Conservation (phyloP, 2,888 invertebrate species). For the Melanargia galathea region DNA sequence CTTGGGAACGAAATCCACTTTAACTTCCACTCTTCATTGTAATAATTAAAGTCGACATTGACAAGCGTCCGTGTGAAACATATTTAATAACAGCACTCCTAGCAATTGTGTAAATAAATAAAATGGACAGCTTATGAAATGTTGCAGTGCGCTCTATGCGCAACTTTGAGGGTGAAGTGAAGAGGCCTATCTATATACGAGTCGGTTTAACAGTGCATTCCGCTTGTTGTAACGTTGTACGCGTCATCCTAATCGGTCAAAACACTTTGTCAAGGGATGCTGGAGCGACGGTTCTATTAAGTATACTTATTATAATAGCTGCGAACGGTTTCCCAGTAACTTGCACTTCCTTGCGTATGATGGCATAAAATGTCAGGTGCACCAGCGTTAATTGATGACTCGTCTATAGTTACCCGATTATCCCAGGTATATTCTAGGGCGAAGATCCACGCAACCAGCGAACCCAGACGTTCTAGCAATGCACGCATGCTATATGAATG, state of each 20-base stretch:
- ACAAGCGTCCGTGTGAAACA: slow-evolving; percentile 30
- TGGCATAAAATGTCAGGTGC: no score
- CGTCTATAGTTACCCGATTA: no score
- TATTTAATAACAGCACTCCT: slow-evolving; percentile 28
- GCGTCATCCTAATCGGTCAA: no score
- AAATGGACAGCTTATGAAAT: slow-evolving; percentile 39
- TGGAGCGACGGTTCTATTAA: no score
- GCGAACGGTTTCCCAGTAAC: no score
- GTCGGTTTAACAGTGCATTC: no score
- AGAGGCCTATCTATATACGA: neutral
- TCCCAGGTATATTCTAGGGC: neutral
- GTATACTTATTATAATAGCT: no score
- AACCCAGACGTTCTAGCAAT: slow-evolving; percentile 48
- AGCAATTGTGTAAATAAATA: slow-evolving; percentile 66
- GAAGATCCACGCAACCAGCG: neutral
- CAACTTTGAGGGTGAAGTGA: neutral
- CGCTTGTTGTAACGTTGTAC: no score
- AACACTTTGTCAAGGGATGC: no score
- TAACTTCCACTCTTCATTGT: slow-evolving; percentile 19
- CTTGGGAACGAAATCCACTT: slow-evolving; percentile 33
- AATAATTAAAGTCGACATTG: slow-evolving; percentile 31
- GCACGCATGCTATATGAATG: slow-evolving; percentile 56
- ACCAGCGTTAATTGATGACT: no score
- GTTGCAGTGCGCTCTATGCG: slow-evolving; percentile 10
- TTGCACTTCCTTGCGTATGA: no score